A percentile compares a stretch with the other conserved stretches of the same genome.
phyloP scores from a whole-genome alignment of 2,797 vertebrate species.

The Eurystomus glaucurus region DNA sequence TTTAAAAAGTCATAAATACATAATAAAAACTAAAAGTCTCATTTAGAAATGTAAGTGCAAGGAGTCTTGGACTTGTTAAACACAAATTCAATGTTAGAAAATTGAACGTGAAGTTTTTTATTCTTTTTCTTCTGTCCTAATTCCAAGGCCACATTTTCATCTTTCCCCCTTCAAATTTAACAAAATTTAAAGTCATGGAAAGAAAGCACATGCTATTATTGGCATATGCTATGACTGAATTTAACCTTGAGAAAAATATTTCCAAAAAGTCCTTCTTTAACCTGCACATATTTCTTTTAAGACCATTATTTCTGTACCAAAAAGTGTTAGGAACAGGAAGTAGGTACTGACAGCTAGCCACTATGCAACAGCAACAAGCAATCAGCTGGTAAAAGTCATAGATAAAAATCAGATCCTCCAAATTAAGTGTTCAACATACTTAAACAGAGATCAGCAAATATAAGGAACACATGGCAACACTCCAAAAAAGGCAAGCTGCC shows the following conservation, averaged over 20 bases:
- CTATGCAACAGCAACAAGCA: background rate
- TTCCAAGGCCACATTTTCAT: background rate
- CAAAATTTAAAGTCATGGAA: background rate
- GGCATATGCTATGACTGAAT: background rate
- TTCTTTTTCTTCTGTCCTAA: background rate
- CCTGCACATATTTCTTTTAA: background rate
- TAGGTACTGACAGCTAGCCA: background rate
- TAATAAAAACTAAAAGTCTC: background rate
- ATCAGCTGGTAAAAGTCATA: background rate
- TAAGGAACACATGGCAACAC: background rate
- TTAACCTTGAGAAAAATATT: background rate
- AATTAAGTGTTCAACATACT: background rate
- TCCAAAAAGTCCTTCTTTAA: background rate
- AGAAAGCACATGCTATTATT: background rate
- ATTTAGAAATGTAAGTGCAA: background rate
- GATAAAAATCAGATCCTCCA: background rate
- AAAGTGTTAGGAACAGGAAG: background rate
- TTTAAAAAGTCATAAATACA: background rate
- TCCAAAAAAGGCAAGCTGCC: background rate
- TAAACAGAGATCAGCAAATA: background rate
- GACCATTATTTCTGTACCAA: background rate
- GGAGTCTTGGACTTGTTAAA: background rate
- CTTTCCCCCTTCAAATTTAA: background rate
- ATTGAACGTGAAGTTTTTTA: background rate
- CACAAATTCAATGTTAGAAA: background rate